Conservation (phyloP, 2,113 vertebrate genomes). For the Alouatta palliata region DNA sequence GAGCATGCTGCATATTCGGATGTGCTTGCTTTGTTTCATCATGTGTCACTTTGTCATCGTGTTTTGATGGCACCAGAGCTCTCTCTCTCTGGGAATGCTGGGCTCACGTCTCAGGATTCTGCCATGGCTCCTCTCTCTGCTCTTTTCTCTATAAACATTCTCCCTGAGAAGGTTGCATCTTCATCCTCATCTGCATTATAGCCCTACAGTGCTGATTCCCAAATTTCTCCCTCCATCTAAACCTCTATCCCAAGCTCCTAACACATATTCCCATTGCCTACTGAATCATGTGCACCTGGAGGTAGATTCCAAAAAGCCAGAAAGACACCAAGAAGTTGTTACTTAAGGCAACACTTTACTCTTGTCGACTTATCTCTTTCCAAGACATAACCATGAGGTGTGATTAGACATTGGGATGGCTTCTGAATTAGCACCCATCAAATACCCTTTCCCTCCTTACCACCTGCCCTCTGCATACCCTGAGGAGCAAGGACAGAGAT, state of each 20-base stretch:
- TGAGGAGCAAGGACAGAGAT: constrained; percentile 86
- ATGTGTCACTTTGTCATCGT: not conserved
- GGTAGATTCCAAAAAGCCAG: not conserved
- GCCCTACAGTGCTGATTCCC: not conserved
- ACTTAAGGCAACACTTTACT: not conserved
- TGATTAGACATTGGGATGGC: not conserved
- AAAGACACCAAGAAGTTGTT: constrained; percentile 37
- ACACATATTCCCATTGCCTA: not conserved
- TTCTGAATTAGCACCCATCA: not conserved
- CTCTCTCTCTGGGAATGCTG: not conserved
- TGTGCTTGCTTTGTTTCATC: not conserved
- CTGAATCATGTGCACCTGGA: not conserved
- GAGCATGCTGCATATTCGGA: not conserved
- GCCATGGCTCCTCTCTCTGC: not conserved
- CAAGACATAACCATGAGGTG: not conserved
- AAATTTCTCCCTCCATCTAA: not conserved
- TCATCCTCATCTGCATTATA: not conserved
- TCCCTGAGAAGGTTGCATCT: not conserved
- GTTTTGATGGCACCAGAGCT: not conserved
- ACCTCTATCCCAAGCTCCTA: not conserved
- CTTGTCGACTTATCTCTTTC: not conserved
- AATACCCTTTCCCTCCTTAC: not conserved
- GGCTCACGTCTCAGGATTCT: not conserved
- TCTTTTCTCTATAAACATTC: not conserved
- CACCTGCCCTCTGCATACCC: constrained; percentile 87